phyloP scores from a whole-genome alignment of 2,113 vertebrate species.

The Sturnira hondurensis region DNA sequence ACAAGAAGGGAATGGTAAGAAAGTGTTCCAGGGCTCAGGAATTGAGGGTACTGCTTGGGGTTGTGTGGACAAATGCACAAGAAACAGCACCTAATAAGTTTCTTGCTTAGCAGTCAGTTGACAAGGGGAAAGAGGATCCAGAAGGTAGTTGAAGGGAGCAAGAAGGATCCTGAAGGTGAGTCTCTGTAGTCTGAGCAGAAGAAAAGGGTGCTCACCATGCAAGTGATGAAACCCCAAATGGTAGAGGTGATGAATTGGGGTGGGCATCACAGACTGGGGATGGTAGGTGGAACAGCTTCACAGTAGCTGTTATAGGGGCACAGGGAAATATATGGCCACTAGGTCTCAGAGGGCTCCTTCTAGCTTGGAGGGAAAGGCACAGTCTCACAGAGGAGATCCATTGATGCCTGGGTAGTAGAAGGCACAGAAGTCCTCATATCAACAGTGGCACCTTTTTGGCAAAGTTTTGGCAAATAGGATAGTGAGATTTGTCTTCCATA shows the following conservation, averaged over 20 bases:
- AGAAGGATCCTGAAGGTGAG: not conserved
- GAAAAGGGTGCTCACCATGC: not conserved
- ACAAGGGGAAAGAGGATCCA: not conserved
- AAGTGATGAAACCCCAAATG: not conserved
- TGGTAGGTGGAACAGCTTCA: not conserved
- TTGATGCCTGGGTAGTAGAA: slow-evolving; percentile 92
- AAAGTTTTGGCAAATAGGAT: slow-evolving; percentile 90
- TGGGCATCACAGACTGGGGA: not conserved
- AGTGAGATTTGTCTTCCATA: slow-evolving; percentile 86
- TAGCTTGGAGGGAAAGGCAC: slow-evolving; percentile 34
- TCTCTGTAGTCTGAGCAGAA: slow-evolving; percentile 37
- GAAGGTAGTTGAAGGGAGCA: slow-evolving; percentile 10
- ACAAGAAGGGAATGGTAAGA: not conserved
- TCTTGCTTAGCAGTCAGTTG: slow-evolving; percentile 50
- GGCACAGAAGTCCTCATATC: slow-evolving; percentile 91
- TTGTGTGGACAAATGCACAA: slow-evolving; percentile 19
- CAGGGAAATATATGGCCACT: not conserved
- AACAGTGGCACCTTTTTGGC: slow-evolving; percentile 91
- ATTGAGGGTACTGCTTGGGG: not conserved
- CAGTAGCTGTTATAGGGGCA: slow-evolving; percentile 8
- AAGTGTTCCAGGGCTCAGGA: slow-evolving; percentile 13
- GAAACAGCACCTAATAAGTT: slow-evolving; percentile 62
- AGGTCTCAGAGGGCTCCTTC: slow-evolving; percentile 3
- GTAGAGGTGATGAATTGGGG: not conserved
- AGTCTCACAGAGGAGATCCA: slow-evolving; percentile 83